A percentile compares a stretch with the other conserved stretches of the same genome.
These are phyloP conservation scores for Prinia subflava DNA, from an alignment of 2,113 vertebrate genomes.

Conservation along the genomic window DNA sequence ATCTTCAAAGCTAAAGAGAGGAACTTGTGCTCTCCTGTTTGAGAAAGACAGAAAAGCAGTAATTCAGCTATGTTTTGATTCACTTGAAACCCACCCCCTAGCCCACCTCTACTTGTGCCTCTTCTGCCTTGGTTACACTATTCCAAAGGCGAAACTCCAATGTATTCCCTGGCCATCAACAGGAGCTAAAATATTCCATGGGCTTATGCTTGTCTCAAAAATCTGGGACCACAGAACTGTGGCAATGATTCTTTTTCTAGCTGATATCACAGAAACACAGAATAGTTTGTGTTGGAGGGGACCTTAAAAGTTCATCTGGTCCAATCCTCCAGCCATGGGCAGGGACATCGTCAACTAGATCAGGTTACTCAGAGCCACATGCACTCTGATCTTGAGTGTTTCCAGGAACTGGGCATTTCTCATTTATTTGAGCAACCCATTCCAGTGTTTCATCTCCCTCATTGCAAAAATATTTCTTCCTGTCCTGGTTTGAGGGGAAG, in stretches of 20 bases:
- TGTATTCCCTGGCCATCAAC: neutral
- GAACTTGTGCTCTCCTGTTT: neutral
- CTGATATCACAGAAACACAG: neutral
- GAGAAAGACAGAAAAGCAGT: neutral
- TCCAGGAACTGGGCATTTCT: neutral
- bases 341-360: neutral
- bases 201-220: neutral
- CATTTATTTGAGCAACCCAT: neutral
- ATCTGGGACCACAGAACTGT: neutral
- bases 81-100: neutral
- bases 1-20: neutral
- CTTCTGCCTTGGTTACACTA: neutral
- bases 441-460: neutral
- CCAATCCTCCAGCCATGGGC: no score
- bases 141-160: neutral
- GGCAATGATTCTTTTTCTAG: neutral
- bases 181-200: neutral
- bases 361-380: neutral
- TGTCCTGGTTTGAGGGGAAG: no score
- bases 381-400: neutral
- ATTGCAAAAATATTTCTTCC: neutral
- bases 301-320: neutral
- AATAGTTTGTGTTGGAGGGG: neutral
- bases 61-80: neutral
- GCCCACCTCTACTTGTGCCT: neutral